Base-by-base conservation (phyloP, 1,140 invertebrate species). In the Aphis gossypii region DNA sequence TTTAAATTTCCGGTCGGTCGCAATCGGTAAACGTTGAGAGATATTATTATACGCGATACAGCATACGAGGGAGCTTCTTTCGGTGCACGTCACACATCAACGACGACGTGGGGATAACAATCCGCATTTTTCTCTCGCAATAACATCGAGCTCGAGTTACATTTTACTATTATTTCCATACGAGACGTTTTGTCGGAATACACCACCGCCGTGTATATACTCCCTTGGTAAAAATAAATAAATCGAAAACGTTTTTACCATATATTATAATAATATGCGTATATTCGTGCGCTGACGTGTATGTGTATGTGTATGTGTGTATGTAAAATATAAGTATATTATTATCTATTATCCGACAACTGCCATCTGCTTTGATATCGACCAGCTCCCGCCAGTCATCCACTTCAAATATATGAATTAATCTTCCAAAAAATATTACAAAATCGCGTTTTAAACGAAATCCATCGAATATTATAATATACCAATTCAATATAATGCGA, bases 1-100 rank as follows among this genome's bases (percentile, higher is more conserved):
- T 93, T 93, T 84, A 86, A 93, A 93, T 93, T 93, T 93, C 92
- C 92, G 92, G 92, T 86, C 82, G 92, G 48, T 86, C 92, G 92
- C 92, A 44, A 54, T 93, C 92, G 82, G 48, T 68, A 68, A 68
- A 68, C 38, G 89, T 30, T 41, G 89, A 90, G 44, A 44, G 88
- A 90, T 90, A 90, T 90, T 38, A 38, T 76, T 76, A 76, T 76
- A 76, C 60, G 60, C 51, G 88, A 56, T 56, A 89, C 87, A 35
- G 21, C 48, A n/a, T 84, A 51, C 46, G 46, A 87, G 30, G 84
- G 44, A 18, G 84, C 35, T 87, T 18, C 84, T 46, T 48, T 44
- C 21, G 44, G 60, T n/a, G 60, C 60, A n/a, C n/a, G 56, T 90
- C 89, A 68, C 89, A 90, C 54, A 44, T 90, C 89, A 90, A 76